Percentiles rank a stretch among this genome's conserved stretches.
These are phyloP conservation scores for Paraplagusia blochii DNA, from an alignment of 2,113 vertebrate genomes.

Conservation along the genomic window DNA sequence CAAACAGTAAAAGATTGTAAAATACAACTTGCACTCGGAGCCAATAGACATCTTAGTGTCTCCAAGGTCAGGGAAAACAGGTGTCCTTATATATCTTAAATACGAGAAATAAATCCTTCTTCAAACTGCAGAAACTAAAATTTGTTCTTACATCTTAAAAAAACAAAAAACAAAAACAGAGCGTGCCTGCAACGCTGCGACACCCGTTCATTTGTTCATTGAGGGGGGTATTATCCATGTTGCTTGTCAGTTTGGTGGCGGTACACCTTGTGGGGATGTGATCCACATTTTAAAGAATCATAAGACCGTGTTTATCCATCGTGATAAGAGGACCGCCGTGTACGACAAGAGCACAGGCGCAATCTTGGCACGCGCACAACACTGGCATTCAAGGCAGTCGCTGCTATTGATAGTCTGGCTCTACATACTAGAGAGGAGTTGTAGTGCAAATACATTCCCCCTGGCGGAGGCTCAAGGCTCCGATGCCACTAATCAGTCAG, in stretches of 20 bases:
- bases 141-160: no score
- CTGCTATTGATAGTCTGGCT: not conserved
- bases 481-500: not conserved
- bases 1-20: conserved; percentile 54
- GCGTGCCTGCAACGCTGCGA: no score
- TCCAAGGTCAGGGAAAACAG: conserved; percentile 54
- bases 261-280: not conserved
- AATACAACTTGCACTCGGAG: conserved; percentile 47
- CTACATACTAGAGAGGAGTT: not conserved
- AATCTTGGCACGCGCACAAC: not conserved
- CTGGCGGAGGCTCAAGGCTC: not conserved
- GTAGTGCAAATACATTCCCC: not conserved
- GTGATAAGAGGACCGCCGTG: not conserved
- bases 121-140: no score
- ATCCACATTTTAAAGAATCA: not conserved
- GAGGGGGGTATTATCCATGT: not conserved
- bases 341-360: not conserved
- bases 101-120: no score
- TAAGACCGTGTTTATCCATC: not conserved
- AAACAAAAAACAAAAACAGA: no score
- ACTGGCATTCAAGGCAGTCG: not conserved
- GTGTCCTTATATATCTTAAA: not conserved
- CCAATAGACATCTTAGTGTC: conserved; percentile 54
- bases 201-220: no score
- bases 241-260: not conserved